phyloP scores from a whole-genome alignment of 1,140 invertebrate genomes.

The Doryteuthis pealeii region DNA sequence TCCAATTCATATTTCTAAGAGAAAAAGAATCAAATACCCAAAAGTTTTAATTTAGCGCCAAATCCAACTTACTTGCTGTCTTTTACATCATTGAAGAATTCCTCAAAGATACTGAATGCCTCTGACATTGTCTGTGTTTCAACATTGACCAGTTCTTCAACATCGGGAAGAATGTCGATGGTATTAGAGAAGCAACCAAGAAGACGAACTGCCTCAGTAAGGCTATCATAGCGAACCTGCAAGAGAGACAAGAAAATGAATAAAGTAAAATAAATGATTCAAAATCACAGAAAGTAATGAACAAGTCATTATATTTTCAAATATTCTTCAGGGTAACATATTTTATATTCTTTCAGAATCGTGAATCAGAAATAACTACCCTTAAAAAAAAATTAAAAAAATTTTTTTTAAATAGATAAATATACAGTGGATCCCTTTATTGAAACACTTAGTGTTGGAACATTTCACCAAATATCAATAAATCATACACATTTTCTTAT shows the following conservation, averaged over 20 bases:
- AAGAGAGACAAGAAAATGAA: constrained; percentile 23
- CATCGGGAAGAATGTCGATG: constrained; percentile 39
- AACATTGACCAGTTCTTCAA: constrained; percentile 43
- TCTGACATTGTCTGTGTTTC: constrained; percentile 34
- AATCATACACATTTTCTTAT: too few relatives aligned
- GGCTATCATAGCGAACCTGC: constrained; percentile 84
- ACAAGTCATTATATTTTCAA: background rate
- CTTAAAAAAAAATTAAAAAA: too few relatives aligned
- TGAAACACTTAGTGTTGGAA: too few relatives aligned
- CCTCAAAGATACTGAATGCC: constrained; percentile 37
- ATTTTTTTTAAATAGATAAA: too few relatives aligned
- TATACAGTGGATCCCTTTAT: too few relatives aligned
- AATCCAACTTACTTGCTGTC: constrained; percentile 43
- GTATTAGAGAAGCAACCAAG: constrained; percentile 81
- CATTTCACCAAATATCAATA: too few relatives aligned
- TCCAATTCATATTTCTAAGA: too few relatives aligned
- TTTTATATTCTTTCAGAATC: background rate
- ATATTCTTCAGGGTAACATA: too few relatives aligned
- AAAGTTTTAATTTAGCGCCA: too few relatives aligned
- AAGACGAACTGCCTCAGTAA: constrained; percentile 87
- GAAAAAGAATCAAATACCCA: too few relatives aligned
- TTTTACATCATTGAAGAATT: constrained; percentile 43
- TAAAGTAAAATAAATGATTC: constrained; percentile 34
- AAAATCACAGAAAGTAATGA: background rate
- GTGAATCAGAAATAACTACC: too few relatives aligned